Base-by-base conservation (phyloP, 2,797 vertebrate genomes). In the Sciurus carolinensis region DNA sequence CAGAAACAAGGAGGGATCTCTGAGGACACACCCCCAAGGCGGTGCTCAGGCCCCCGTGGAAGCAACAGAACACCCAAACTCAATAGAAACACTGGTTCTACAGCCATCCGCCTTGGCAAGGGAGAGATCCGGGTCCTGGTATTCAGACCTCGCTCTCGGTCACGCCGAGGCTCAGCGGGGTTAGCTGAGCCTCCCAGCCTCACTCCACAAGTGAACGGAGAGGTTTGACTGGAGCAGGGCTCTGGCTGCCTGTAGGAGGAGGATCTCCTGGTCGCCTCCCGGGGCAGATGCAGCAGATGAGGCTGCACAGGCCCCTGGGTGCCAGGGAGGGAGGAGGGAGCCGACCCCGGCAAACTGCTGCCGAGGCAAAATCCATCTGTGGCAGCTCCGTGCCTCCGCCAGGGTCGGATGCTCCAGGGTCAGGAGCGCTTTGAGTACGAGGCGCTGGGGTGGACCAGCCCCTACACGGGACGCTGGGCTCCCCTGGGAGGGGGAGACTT, bases 371-470 rank as follows among this genome's bases (percentile, higher is more conserved):
- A 93, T 81, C 66, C 89, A 59, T 39, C 26, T 7, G 54, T 39
- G 87, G 81, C 7, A 26, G 72, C 54, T 71, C 62, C 3, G 4
- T 39, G 90, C 90, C 71, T 15, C 69, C 2, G 67, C 95, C 95
- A 95, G 94, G 96, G 86, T 77, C 47, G 69, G 92, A 57, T 28
- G 73, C 92, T 95, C 89, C 18, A 0, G 87, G 91, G 90, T 94
- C 96, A 95, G 54, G 89, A 96, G 87, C 79, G 89, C 96, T 96
- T 95, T 97, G 91, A 96, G 52, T 52, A 50, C 81, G 90, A 95
- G 94, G 89, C 39, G 0, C 66, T 67, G 72, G 80, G 90, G 76
- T 42, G 28, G 94, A 57, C 79, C 18, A 5, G 94, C 82, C 73
- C 76, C 87, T 36, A 0, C 7, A 36, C 52, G 92, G 79, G 83